phyloP scores from a whole-genome alignment of 2,113 vertebrate genomes.

The Pituophis catenifer region DNA sequence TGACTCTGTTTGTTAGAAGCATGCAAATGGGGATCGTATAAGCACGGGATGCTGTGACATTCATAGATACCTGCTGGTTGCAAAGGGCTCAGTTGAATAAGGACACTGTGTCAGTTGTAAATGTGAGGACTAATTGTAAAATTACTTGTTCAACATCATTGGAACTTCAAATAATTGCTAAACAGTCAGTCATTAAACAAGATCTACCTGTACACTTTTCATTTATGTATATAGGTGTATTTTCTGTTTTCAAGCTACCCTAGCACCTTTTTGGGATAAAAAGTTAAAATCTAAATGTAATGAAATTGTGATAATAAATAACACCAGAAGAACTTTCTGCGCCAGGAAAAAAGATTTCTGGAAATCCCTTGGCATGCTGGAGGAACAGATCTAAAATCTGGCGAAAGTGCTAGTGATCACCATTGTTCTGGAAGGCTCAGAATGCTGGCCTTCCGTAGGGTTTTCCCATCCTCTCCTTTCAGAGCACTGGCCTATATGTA shows the following conservation, averaged over 20 bases:
- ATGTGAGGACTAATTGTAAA: neutral
- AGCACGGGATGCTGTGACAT: neutral
- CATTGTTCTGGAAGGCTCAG: neutral
- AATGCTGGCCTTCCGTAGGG: neutral
- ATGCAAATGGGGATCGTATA: neutral
- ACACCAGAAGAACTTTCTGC: neutral
- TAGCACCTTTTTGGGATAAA: neutral
- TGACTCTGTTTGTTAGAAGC: neutral
- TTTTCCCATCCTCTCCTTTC: neutral
- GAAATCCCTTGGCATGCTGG: neutral
- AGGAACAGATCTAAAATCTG: neutral
- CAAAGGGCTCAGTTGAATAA: neutral
- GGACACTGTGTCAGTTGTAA: neutral
- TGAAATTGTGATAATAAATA: neutral
- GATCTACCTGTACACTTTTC: neutral
- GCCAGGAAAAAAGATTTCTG: neutral
- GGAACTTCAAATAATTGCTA: neutral
- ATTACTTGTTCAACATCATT: neutral
- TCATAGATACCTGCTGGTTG: neutral
- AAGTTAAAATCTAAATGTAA: neutral
- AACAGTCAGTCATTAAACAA: neutral
- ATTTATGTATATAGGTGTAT: neutral
- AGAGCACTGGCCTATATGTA: neutral
- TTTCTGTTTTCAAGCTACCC: neutral
- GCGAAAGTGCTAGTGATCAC: neutral